Evolutionary conservation across 92 coral and sea anemone genomes (phyloP).

Genomic region (Palythoa grandis): DNA sequence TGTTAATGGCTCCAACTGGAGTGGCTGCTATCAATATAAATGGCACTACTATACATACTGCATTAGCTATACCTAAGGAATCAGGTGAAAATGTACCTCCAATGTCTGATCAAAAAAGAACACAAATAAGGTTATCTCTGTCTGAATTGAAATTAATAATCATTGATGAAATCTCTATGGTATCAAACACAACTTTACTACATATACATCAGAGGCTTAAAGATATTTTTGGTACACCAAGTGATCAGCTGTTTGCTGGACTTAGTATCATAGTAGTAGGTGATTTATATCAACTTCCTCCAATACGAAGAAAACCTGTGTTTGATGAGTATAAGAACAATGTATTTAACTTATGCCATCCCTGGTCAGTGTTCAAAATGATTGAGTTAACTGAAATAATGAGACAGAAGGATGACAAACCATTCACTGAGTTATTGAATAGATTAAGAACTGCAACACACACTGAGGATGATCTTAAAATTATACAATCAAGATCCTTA

Average conservation of each 20-base stretch:
- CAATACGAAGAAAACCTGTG: neutral
- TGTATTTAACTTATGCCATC: conserved; percentile 3
- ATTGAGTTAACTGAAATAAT: conserved; percentile 1
- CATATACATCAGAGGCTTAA: neutral
- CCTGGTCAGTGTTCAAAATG: conserved; percentile 5
- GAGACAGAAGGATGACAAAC: conserved; percentile 2
- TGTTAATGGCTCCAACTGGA: neutral
- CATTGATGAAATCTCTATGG: neutral
- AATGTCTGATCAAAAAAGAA: neutral
- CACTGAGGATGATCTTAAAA: conserved; percentile 1
- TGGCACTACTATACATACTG: too few species aligned
- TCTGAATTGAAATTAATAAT: neutral
- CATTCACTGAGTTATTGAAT: conserved; percentile 3
- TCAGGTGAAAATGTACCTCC: too few species aligned
- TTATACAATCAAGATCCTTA: neutral
- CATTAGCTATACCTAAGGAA: conserved; percentile 1
- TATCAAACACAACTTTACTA: conserved; percentile 2
- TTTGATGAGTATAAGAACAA: conserved; percentile 2
- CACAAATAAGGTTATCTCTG: conserved; percentile 4
- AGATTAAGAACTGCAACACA: conserved; percentile 4
- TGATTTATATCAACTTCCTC: neutral
- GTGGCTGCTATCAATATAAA: too few species aligned
- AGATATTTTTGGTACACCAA: neutral
- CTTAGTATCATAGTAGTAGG: conserved; percentile 1
- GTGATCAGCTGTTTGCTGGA: conserved; percentile 1